A percentile compares a stretch with the other conserved stretches of the same genome.
These are phyloP conservation scores for Teinopalpus imperialis DNA, from an alignment of 2,888 invertebrate species.

Conservation along the genomic window DNA sequence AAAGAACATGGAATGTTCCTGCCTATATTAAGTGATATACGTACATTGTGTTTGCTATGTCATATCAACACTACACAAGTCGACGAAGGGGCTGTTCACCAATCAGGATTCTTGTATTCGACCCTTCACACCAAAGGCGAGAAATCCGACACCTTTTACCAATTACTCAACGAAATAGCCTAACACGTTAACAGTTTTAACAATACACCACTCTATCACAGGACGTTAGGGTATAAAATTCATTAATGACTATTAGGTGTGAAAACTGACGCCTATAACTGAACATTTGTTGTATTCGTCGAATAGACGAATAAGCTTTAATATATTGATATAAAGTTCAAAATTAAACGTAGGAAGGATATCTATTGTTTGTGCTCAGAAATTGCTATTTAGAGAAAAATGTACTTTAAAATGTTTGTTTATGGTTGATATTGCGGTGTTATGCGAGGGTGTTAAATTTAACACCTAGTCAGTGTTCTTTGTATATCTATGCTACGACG, in stretches of 20 bases:
- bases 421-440: slow-evolving; percentile 35
- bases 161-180: slow-evolving; percentile 39
- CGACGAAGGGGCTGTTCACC: slow-evolving; percentile 44
- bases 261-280: slow-evolving; percentile 76
- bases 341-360: slow-evolving; percentile 17
- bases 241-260: slow-evolving; percentile 51
- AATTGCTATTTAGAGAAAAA: slow-evolving; percentile 21
- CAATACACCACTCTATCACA: slow-evolving; percentile 24
- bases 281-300: slow-evolving; percentile 35
- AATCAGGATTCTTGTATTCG: slow-evolving; percentile 55
- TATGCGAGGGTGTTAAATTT: slow-evolving; percentile 63
- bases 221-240: slow-evolving; percentile 33
- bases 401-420: slow-evolving; percentile 13
- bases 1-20: no score
- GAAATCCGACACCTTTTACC: slow-evolving; percentile 72
- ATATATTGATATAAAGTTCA: slow-evolving; percentile 29
- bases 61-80: slow-evolving; percentile 56
- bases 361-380: slow-evolving; percentile 27
- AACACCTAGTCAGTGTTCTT: slow-evolving; percentile 64
- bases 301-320: slow-evolving; percentile 39
- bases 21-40: no score
- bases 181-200: slow-evolving; percentile 32
- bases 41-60: no score
- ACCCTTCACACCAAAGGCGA: slow-evolving; percentile 79
- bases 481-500: slow-evolving; percentile 45